A percentile compares a stretch with the other conserved stretches of the same genome.
Conservation (phyloP, 2,113 vertebrate genomes). For the Chloebia gouldiae region DNA sequence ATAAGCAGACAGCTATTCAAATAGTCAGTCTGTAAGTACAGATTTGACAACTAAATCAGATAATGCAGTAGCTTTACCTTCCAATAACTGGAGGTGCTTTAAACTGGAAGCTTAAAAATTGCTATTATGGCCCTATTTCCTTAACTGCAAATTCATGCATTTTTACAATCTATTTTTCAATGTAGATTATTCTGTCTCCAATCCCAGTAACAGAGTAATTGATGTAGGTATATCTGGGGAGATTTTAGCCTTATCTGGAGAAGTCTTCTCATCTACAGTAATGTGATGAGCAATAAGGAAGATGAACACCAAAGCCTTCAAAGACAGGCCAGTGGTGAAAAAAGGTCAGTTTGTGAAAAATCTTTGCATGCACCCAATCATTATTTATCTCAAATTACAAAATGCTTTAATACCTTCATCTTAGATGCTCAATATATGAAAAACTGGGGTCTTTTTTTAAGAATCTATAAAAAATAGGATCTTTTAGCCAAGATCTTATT, state of each 20-base stretch:
- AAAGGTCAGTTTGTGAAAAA: background rate
- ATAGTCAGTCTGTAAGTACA: background rate
- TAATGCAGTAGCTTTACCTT: background rate
- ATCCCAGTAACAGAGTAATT: background rate
- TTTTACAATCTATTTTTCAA: background rate
- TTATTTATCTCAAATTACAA: background rate
- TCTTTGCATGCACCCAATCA: background rate
- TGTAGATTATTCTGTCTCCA: background rate
- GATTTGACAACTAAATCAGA: background rate
- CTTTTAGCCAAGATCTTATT: background rate
- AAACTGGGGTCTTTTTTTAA: background rate
- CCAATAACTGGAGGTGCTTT: background rate
- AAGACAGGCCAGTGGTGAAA: background rate
- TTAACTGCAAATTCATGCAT: background rate
- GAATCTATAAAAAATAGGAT: background rate
- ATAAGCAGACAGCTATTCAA: background rate
- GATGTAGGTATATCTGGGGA: background rate
- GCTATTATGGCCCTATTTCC: background rate
- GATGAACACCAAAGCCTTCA: background rate
- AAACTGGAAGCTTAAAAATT: background rate
- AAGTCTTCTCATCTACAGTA: background rate
- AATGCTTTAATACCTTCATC: background rate
- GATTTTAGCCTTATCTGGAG: background rate
- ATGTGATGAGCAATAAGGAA: background rate
- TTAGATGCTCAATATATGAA: background rate